Base-by-base conservation (phyloP, 2,797 vertebrate genomes). In the Sebastes minor region DNA sequence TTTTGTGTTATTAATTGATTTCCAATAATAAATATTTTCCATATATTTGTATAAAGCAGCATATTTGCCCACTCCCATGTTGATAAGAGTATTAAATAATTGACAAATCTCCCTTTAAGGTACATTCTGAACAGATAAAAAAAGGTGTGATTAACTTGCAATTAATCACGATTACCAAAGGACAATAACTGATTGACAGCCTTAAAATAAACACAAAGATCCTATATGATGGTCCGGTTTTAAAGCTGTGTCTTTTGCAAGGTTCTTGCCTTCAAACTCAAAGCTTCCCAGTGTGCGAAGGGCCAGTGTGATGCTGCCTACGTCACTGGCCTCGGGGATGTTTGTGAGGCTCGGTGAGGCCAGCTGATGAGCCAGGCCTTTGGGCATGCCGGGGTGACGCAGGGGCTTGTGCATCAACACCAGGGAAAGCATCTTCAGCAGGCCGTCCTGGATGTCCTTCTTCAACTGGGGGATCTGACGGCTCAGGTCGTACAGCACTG, bases 321-420 rank as follows among this genome's bases (percentile, higher is more conserved):
- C 99, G 0, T 99, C 99, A 0, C 97, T 98, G 92, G 97, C 97
- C 90, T 99, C 99, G 0, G 98, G 98, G 77, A 99, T 98, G 90
- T 98, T 97, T 25, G 97, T 98, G 90, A 99, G 98, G 89, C 98
- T 98, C 4, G 98, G 99, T 1, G 99, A 99, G 28, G 98, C 96
- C 83, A 99, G 94, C 92, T 99, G 98, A 78, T 99, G 97, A 27
- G 98, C 97, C 80, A 99, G 95, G 83, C 98, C 97, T 88, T 98
- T 99, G 57, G 98, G 99, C 98, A 99, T 99, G 88, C 99, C 99
- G 0, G 99, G 98, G 81, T 99, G 99, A 32, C 99, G 95, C 57
- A 99, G 95, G 0, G 99, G 99, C 76, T 98, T 98, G 94, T 99
- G 98, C 99, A 99, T 99, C 13, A 99, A 93, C 77, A 99, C 99